Evolutionary conservation across 1,140 invertebrate genomes (phyloP), one percentile per base, ranked within the genome.

Genomic region (Ostrea denselamellosa): DNA sequence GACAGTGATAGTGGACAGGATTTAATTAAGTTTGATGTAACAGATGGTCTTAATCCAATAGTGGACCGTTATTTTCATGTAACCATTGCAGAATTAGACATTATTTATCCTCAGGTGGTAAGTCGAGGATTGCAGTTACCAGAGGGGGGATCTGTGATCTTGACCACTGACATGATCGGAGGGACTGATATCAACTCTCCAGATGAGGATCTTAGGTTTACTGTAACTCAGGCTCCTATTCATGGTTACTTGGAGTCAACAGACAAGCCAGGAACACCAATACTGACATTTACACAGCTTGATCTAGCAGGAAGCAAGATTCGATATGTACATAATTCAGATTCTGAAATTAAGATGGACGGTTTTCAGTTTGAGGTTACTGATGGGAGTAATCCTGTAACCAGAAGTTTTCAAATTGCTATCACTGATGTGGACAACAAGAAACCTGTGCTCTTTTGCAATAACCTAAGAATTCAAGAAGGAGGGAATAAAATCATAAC

Each of bases 281-380:
- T 95, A 19, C 93, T 93, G 0, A 90, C 90, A 7, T 95, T 95
- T 90, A 94, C 94, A 5, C 94, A 95, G 83, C 87, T 95, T 9
- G 92, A 95, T 83, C 88, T 95, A 51, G 94, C 93, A 7, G 95
- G 93, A 2, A 95, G 93, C 87, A 94, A 94, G 88, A 93, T 95
- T 25, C 90, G 90, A 8, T 95, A 95, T 89, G 91, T 94, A 0
- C 94, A 95, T 90, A 92, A 90, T 58, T 90, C 91, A 14, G 89
- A 93, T 14, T 94, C 94, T 89, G 95, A 95, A 91, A 92, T 93
- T 14, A 94, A 94, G 90, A 93, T 94, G 91, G 95, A 95, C 89
- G 93, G 92, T 77, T 95, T 95, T 90, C 94, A 95, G 88, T 95
- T 95, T 89, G 95, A 95, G 89, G 95, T 95, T 9, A 94, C 93